These are phyloP conservation scores for Arizona elegans DNA, from an alignment of 2,113 vertebrate genomes.

Conservation along the genomic window DNA sequence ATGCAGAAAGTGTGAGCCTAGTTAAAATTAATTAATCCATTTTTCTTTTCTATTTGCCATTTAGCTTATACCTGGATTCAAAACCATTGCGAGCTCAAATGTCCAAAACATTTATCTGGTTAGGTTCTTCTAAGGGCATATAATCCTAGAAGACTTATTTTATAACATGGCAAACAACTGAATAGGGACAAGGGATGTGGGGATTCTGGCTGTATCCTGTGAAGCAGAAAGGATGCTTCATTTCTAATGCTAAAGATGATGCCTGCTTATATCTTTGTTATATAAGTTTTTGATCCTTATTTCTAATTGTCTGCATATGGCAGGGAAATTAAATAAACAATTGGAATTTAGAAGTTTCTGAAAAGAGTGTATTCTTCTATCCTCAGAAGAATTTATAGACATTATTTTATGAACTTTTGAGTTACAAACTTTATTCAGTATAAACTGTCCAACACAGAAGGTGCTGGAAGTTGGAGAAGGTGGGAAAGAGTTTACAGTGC, in stretches of 20 bases:
- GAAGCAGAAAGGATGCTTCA: neutral
- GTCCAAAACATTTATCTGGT: neutral
- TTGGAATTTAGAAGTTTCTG: neutral
- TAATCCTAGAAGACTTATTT: neutral
- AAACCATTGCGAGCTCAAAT: neutral
- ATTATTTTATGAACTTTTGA: neutral
- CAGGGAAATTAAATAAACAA: neutral
- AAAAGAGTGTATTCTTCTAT: neutral
- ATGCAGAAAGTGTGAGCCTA: neutral
- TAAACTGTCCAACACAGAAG: neutral
- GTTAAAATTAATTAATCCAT: neutral
- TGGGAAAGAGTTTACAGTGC: neutral
- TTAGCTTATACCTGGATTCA: neutral
- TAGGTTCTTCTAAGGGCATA: neutral
- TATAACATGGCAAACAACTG: neutral
- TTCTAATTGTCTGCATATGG: neutral
- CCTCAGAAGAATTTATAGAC: neutral
- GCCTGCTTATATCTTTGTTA: neutral
- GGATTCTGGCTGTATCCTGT: neutral
- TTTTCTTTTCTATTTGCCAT: neutral
- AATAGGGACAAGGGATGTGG: neutral
- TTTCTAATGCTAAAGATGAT: neutral
- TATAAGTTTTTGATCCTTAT: neutral
- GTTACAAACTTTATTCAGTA: neutral
- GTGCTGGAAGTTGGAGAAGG: neutral